Percentiles rank a stretch among this genome's conserved stretches.
Evolutionary conservation across 1,140 invertebrate species (phyloP).

Genomic region (Lepeophtheirus salmonis): DNA sequence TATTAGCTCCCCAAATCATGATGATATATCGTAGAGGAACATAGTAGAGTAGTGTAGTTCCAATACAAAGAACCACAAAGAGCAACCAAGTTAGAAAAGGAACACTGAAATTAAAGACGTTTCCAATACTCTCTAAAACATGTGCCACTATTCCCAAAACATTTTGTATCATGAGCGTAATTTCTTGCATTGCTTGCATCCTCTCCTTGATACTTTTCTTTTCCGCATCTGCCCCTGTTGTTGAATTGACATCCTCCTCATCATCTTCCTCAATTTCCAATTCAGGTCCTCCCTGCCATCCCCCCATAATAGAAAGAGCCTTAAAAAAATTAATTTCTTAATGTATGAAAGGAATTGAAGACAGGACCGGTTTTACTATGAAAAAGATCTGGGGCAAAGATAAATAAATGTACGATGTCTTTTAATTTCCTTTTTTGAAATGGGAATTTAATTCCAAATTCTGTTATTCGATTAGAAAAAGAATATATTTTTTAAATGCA

Average conservation of each 20-base stretch:
- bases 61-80: constrained; percentile 29
- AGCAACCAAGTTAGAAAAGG: constrained; percentile 84
- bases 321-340: too few species aligned
- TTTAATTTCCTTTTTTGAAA: too few species aligned
- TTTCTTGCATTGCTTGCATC: constrained; percentile 82
- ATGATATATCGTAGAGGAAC: constrained; percentile 66
- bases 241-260: constrained; percentile 52
- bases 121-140: constrained; percentile 3
- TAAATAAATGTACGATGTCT: too few species aligned
- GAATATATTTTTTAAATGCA: too few species aligned
- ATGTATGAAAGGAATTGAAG: constrained; percentile 18
- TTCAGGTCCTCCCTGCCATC: constrained; percentile 28
- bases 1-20: constrained; percentile 93
- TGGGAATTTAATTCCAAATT: too few species aligned
- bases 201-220: constrained; percentile 86
- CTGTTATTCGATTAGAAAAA: too few species aligned
- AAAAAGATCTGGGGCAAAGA: too few species aligned
- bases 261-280: constrained; percentile 41
- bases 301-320: constrained; percentile 25
- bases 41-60: constrained; percentile 54
- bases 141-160: constrained; percentile 3
- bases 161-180: constrained; percentile 54
- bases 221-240: constrained; percentile 59
- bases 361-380: too few species aligned
- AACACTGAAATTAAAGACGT: constrained; percentile 73